These are phyloP conservation scores for Anser cygnoides DNA, from an alignment of 2,113 vertebrate species.

Conservation along the genomic window DNA sequence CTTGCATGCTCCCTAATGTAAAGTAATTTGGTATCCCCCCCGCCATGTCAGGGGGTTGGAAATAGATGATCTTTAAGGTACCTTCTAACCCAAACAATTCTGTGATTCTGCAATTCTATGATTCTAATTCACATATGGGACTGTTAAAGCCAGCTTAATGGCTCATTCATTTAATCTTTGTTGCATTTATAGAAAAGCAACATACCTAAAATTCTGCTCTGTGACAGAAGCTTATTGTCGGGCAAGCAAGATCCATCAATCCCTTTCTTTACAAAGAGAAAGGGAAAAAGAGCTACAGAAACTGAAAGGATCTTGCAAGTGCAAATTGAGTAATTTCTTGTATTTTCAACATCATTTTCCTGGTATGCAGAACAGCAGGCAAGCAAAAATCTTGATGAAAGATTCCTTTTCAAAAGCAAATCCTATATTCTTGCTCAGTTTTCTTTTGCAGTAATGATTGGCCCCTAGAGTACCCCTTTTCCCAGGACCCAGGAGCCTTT, in stretches of 20 bases:
- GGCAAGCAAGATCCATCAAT: background rate
- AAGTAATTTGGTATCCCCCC: background rate
- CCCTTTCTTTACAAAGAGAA: background rate
- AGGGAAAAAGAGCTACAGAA: background rate
- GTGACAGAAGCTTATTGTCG: background rate
- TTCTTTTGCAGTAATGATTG: background rate
- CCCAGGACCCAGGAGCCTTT: background rate
- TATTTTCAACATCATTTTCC: background rate
- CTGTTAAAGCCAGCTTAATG: background rate
- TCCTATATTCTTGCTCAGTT: background rate
- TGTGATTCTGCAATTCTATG: too few relatives aligned
- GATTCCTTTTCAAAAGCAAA: background rate
- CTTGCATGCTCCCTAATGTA: background rate
- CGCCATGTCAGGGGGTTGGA: too few relatives aligned
- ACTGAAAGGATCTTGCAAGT: rapidly evolving
- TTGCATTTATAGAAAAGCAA: background rate
- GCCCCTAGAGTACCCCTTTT: background rate
- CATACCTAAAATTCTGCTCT: background rate
- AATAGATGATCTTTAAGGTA: too few relatives aligned
- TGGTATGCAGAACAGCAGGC: background rate
- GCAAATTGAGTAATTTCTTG: background rate
- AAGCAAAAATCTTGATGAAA: background rate
- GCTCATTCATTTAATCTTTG: background rate
- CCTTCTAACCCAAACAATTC: too few relatives aligned
- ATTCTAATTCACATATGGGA: background rate